Evolutionary conservation across 2,113 vertebrate species (phyloP), one percentile per base, ranked within the genome.

Genomic region (Chaenocephalus aceratus): DNA sequence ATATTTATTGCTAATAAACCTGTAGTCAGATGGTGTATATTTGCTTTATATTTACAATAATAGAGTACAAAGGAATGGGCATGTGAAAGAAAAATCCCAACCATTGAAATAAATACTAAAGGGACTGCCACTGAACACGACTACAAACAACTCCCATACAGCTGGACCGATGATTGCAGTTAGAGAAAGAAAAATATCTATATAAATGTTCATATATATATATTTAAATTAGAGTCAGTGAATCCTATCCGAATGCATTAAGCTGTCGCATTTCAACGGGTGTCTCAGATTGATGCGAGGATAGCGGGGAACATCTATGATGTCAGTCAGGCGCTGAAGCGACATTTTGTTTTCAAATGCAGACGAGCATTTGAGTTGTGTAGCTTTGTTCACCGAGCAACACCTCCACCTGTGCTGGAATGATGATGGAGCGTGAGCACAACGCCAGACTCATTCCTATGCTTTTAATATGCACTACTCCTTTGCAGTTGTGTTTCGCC

Each of bases 1-100:
- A 96, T 96, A 96, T 96, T 96, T 96, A 96, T 96, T 96, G 95
- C 95, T 95, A 95, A 95, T 95, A 96, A 95, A 96, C 94, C 90
- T 94, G 94, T 93, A 88, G 94, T 95, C 94, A 94, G 95, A 95
- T 92, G 92, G 93, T 95, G 94, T 95, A 95, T 94, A 95, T 94
- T 94, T 95, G 94, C 90, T 92, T 93, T 94, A 93, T 95, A 96
- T 96, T 96, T 96, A 96, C 95, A 96, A 93, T 90, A 93, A 93
- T 90, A 94, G 94, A 89, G 91, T 94, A 96, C 92, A 94, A 88
- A 92, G 90, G 89, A 92, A 91, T 92, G 92, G 92, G 93, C 93
- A 93, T 83, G 94, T 93, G 92, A 94, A 93, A 90, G 88, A 94
- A 93, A 90, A 92, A 93, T 91, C 90, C 87, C 91, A 90, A 93